These are phyloP conservation scores for Gambusia yucatana DNA, from an alignment of 2,797 vertebrate species.

Conservation along the genomic window DNA sequence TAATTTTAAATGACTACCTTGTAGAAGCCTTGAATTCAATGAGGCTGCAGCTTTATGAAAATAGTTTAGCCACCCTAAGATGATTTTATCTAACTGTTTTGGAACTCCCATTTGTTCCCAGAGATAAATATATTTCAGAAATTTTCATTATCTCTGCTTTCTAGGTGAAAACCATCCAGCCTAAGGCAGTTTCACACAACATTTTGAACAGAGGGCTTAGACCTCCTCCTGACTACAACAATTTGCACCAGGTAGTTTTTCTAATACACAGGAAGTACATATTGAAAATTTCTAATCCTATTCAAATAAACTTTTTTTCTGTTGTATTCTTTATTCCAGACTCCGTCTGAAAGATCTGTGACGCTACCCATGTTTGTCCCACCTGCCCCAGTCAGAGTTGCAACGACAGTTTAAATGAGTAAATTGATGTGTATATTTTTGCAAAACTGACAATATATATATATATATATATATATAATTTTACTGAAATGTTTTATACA, in stretches of 20 bases:
- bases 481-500: conserved; percentile 2
- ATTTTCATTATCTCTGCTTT: background rate
- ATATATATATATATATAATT: background rate
- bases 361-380: conserved; percentile 63
- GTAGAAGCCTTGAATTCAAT: background rate
- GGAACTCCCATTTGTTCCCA: background rate
- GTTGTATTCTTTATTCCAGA: conserved; percentile 50
- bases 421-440: conserved; percentile 3
- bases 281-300: background rate
- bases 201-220: conserved; percentile 54
- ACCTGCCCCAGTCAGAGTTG: conserved; percentile 71
- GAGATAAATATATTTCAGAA: background rate
- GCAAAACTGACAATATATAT: no score
- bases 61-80: background rate
- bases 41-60: background rate
- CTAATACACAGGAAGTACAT: background rate
- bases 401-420: conserved; percentile 74
- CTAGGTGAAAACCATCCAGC: conserved; percentile 59
- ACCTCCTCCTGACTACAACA: conserved; percentile 70
- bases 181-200: conserved; percentile 43
- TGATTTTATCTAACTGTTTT: background rate
- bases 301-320: background rate
- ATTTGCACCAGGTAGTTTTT: conserved; percentile 57
- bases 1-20: background rate
- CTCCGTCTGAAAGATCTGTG: conserved; percentile 53